Base-by-base conservation (phyloP, 2,113 vertebrate species). In the Tringa solitaria region DNA sequence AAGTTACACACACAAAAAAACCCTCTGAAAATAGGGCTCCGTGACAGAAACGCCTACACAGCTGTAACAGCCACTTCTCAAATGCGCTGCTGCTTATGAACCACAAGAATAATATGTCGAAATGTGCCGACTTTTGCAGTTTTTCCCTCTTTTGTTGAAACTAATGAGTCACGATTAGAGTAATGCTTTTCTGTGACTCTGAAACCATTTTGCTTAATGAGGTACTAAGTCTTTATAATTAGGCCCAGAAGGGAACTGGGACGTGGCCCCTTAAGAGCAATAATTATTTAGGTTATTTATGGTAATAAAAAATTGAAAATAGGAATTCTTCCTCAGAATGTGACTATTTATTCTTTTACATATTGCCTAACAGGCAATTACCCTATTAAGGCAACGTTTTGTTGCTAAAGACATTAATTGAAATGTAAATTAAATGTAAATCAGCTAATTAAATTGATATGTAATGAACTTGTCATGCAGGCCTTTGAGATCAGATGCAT, bases 211-310 rank as follows among this genome's bases (percentile, higher is more conserved):
- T 98, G 98, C 94, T 98, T 98, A 98, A 98, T 98, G 98, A 98
- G 98, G 98, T 98, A 98, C 98, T 98, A 98, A 98, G 98, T 98
- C 98, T 98, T 98, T 98, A 98, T 98, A 98, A 99, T 98, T 98
- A 98, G 98, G 98, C 98, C 98, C 98, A 98, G 98, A 98, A 98
- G 98, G 98, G 98, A 98, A 98, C 50, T 94, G 92, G 96, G 97
- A 98, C 87, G 1, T 98, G 97, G 97, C 97, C 97, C 98, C 98
- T 98, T 98, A 98, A 98, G 97, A 98, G 98, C 97, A 98, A 98
- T 98, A 98, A 98, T 98, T 98, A 98, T 98, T 98, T 98, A 97
- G 97, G 98, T 98, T 98, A 98, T 98, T 98, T 98, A 98, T 98
- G 98, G 98, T 97, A 98, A 98, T 98, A 98, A 98, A 98, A 98